Conservation (phyloP, 2,797 vertebrate species). For the Takifugu rubripes region DNA sequence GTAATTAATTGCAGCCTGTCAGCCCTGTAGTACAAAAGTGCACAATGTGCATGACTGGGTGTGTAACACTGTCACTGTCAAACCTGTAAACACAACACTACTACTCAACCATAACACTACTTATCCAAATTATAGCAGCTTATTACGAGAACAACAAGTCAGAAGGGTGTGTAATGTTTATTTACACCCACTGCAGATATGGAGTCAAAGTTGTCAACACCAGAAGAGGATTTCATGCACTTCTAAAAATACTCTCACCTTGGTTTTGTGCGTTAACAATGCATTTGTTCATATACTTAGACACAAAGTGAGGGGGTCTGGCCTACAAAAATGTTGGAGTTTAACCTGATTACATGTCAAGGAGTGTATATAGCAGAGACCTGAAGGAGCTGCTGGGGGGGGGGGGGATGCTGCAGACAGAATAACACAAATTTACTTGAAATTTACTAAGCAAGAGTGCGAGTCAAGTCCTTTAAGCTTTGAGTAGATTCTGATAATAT, state of each 20-base stretch:
- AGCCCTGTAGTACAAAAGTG: slow-evolving; percentile 17
- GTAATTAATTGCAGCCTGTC: slow-evolving; percentile 18
- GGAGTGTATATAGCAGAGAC: slow-evolving; percentile 3
- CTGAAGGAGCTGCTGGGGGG: slow-evolving; percentile 2
- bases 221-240: slow-evolving; percentile 53
- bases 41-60: slow-evolving; percentile 34
- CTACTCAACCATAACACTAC: slow-evolving; percentile 34
- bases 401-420: slow-evolving; percentile 1
- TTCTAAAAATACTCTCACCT: slow-evolving; percentile 64
- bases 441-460: not conserved
- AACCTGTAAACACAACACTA: slow-evolving; percentile 14
- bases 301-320: slow-evolving; percentile 38
- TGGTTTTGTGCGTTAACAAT: slow-evolving; percentile 53
- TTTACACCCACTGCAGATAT: slow-evolving; percentile 20
- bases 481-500: slow-evolving; percentile 31
- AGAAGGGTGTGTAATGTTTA: slow-evolving; percentile 36
- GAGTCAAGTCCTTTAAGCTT: slow-evolving; percentile 9
- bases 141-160: slow-evolving; percentile 55
- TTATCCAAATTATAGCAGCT: slow-evolving; percentile 58
- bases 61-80: slow-evolving; percentile 14
- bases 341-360: not conserved
- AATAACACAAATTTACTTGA: slow-evolving; percentile 5
- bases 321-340: slow-evolving; percentile 33
- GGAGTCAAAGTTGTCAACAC: slow-evolving; percentile 19
- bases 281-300: slow-evolving; percentile 46